A percentile compares a stretch with the other conserved stretches of the same genome.
phyloP scores from a whole-genome alignment of 2,113 vertebrate genomes.

The Hoplias malabaricus region DNA sequence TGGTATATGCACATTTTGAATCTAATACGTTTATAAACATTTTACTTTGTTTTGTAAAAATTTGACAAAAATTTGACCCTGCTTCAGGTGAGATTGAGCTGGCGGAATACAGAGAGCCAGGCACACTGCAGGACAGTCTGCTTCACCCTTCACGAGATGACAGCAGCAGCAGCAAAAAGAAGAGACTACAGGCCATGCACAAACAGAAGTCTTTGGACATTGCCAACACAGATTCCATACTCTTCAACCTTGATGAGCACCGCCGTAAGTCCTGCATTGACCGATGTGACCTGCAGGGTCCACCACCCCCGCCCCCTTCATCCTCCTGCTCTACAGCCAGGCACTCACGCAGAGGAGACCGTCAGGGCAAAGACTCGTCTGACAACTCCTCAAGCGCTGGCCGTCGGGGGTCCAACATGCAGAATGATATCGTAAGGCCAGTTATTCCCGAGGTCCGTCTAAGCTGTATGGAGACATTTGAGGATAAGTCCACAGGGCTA shows the following conservation, averaged over 20 bases:
- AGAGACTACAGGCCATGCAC: conserved; percentile 90
- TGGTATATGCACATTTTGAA: too few species aligned
- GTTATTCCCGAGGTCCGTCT: conserved; percentile 94
- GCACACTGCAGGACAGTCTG: conserved; percentile 92
- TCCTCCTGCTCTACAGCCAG: conserved; percentile 51
- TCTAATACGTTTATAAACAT: too few species aligned
- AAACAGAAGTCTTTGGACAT: conserved; percentile 99
- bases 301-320: conserved; percentile 64
- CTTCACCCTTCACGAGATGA: conserved; percentile 92
- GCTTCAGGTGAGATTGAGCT: conserved; percentile 94
- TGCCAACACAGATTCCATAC: conserved; percentile 93
- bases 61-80: too few species aligned
- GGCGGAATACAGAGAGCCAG: conserved; percentile 92
- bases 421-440: conserved; percentile 76
- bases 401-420: conserved; percentile 67
- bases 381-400: conserved; percentile 80
- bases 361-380: conserved; percentile 75
- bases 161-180: conserved; percentile 91
- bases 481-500: conserved; percentile 75
- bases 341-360: conserved; percentile 66
- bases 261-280: conserved; percentile 97
- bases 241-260: conserved; percentile 93
- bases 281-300: conserved; percentile 85
- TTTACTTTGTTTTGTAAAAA: too few species aligned
- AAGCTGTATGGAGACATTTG: conserved; percentile 93